Evolutionary conservation across 2,888 invertebrate genomes (phyloP), one percentile per base, ranked within the genome.

Genomic region (Nasonovia ribisnigri): DNA sequence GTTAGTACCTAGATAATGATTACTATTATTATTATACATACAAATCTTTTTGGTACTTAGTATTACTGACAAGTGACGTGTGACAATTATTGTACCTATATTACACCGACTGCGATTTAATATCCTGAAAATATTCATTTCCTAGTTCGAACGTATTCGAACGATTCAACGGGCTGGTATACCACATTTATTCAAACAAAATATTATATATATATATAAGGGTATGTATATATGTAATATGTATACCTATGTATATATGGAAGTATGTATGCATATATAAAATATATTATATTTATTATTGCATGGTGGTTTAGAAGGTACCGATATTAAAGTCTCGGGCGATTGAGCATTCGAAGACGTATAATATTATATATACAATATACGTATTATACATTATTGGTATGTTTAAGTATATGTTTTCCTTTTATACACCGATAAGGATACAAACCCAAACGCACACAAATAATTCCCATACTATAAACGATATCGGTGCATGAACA

Each of bases 81-180:
- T 36, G 42, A 54, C 42, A 42, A 57, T 10, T 88, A 88, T 57
- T 29, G 11, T 26, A 86, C 46, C 43, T 86, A 29, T 36, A 26
- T 8, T 86, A 86, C 20, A 24, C 20, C 46, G 16, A 26, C 46
- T 46, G 26, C 60, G 26, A 16, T 92, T 92, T 87, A 88, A 92
- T 92, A 88, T 92, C 87, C 87, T 92, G 92, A 29, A 92, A 92
- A 92, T 48, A 87, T 87, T 92, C 60, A 67, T 92, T 92, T 92
- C 86, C 57, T 48, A n/a, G 46, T 36, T 46, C 24, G 1, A 8
- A 60, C 86, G 60, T 26, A 90, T 46, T 43, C 13, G 46, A 46
- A 48, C 10, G 24, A 92, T 87, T 92, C 57, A 60, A 92, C 36
- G 24, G 8, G 0, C 36, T 60, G 42, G 20, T 88, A 42, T 36